A percentile compares a stretch with the other conserved stretches of the same genome.
Evolutionary conservation across 2,888 invertebrate genomes (phyloP).

Genomic region (Drosophila longiperda): DNA sequence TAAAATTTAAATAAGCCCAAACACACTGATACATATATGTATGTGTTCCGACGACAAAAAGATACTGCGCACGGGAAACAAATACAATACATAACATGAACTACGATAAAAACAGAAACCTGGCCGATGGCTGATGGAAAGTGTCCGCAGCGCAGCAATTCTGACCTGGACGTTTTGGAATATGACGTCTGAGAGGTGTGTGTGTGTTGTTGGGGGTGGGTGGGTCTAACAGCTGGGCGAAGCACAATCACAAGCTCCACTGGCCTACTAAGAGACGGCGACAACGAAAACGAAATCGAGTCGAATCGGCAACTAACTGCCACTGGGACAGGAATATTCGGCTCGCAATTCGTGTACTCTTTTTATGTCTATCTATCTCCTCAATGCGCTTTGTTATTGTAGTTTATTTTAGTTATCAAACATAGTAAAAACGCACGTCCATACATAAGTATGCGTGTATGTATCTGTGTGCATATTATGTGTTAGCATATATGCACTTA

Average conservation of each 20-base stretch:
- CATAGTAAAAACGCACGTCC: background rate
- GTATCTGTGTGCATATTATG: background rate
- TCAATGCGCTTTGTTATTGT: conserved; percentile 21
- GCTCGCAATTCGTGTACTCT: conserved; percentile 30
- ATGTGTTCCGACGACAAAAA: conserved; percentile 28
- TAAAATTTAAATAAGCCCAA: background rate
- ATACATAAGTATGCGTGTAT: background rate
- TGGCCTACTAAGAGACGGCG: conserved; percentile 67
- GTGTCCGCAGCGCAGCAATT: conserved; percentile 22
- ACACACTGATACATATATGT: background rate
- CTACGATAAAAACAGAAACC: conserved; percentile 6
- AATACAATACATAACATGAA: conserved; percentile 20
- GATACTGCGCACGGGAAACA: conserved; percentile 50
- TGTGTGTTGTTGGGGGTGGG: background rate
- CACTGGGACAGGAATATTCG: conserved; percentile 35
- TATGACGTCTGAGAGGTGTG: conserved; percentile 6
- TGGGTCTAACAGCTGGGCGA: conserved; percentile 47
- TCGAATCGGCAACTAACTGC: conserved; percentile 26
- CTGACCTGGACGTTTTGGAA: conserved; percentile 4
- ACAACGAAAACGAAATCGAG: conserved; percentile 67
- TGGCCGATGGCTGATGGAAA: conserved; percentile 28
- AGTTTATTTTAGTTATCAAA: conserved; percentile 1
- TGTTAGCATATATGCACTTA: conserved; percentile 1
- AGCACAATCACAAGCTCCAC: conserved; percentile 53
- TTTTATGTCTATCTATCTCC: conserved; percentile 2